Percentiles rank a stretch among this genome's conserved stretches.
Conservation (phyloP, 2,113 vertebrate genomes). For the Bucco capensis region DNA sequence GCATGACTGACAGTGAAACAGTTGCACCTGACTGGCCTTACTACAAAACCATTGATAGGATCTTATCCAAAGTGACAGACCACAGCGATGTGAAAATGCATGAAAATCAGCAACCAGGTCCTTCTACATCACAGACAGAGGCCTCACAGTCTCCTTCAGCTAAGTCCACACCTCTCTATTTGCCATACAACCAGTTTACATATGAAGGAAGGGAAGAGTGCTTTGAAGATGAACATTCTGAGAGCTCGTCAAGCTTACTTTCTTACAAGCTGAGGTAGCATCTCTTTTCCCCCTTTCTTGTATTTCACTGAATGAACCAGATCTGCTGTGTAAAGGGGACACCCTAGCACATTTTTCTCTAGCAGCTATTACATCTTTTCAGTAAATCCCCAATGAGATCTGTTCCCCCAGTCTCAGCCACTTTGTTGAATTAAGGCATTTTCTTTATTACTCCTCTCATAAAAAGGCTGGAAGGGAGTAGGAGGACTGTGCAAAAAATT, state of each 20-base stretch:
- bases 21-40: constrained; percentile 92
- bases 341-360: not conserved
- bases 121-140: constrained; percentile 87
- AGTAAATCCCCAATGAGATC: not conserved
- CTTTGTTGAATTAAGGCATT: not conserved
- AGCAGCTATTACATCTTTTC: not conserved
- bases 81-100: constrained; percentile 80
- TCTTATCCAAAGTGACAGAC: constrained; percentile 88
- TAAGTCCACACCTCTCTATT: constrained; percentile 83
- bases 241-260: constrained; percentile 76
- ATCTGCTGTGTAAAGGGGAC: not conserved
- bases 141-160: constrained; percentile 80
- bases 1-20: constrained; percentile 80
- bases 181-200: constrained; percentile 91
- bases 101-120: constrained; percentile 81
- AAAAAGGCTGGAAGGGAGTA: not conserved
- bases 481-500: not conserved
- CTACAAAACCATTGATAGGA: constrained; percentile 92
- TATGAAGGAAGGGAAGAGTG: constrained; percentile 90
- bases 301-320: not conserved
- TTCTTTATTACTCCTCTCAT: no score
- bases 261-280: constrained; percentile 80
- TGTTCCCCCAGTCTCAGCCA: not conserved
- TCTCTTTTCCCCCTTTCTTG: not conserved
- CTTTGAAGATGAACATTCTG: constrained; percentile 80